Conservation (phyloP, 2,113 vertebrate species). For the Pyxicephalus adspersus region DNA sequence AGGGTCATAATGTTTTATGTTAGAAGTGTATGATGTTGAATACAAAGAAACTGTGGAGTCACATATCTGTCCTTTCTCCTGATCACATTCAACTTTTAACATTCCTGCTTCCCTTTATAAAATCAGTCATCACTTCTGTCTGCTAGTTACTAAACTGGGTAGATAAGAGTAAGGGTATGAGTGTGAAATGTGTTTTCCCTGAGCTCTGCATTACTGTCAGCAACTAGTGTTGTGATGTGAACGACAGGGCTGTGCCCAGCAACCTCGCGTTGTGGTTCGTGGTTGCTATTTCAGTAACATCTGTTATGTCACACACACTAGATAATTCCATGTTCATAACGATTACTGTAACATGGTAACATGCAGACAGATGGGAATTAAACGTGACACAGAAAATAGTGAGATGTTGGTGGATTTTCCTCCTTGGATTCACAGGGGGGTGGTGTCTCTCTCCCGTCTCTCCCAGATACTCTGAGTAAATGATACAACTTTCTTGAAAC, state of each 20-base stretch:
- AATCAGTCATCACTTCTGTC: neutral
- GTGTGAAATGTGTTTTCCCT: slow-evolving; percentile 9
- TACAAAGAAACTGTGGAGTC: neutral
- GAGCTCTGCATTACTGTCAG: neutral
- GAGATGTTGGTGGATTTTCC: slow-evolving; percentile 29
- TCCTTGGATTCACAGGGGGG: neutral
- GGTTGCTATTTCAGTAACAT: slow-evolving; percentile 34
- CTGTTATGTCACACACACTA: slow-evolving; percentile 44
- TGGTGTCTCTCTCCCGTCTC: slow-evolving; percentile 5
- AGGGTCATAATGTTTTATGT: too few relatives aligned
- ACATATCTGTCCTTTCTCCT: neutral
- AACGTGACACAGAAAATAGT: slow-evolving; percentile 16
- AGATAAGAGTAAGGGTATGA: neutral
- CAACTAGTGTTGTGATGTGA: neutral
- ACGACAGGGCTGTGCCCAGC: neutral
- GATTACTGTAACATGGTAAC: slow-evolving; percentile 21
- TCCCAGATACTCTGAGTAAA: neutral
- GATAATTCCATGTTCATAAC: slow-evolving; percentile 49
- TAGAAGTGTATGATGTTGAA: neutral
- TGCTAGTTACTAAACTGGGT: slow-evolving; percentile 14
- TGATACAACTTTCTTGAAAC: too few relatives aligned
- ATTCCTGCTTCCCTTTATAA: neutral
- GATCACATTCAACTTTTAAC: neutral
- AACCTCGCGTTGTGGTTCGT: neutral
- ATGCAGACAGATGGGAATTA: slow-evolving; percentile 38